Evolutionary conservation across 2,888 invertebrate species (phyloP), one percentile per base, ranked within the genome.

Genomic region (Yponomeuta evonymella): DNA sequence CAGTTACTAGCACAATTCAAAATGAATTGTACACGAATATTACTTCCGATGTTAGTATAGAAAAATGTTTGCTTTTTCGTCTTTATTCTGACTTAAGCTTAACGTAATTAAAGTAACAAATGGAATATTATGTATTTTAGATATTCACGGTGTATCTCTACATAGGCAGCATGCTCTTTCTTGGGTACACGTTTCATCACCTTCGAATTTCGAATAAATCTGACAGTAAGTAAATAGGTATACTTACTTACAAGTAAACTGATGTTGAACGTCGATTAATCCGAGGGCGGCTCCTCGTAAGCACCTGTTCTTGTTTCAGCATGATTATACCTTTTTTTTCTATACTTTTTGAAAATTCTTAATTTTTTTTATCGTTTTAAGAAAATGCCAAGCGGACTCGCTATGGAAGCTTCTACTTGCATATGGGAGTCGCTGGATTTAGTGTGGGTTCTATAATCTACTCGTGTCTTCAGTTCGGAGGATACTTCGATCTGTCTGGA

Each of bases 111-210:
- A 36, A 67, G 29, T 33, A 33, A 33, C n/a, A 23, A 64, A 29
- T n/a, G 3, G 63, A 63, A 43, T 33, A 33, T 43, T 43, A 43
- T 58, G 51, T 58, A 58, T 84, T 87, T 75, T 85, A 96, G 93
- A 93, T 94, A 23, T 96, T 95, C 82, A 95, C 96, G 79, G 92
- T 96, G 79, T 96, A 96, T 81, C 92, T 96, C 71, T 96, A 96
- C 82, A 86, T 94, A 73, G 94, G 94, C 70, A 95, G 95, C 78
- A 95, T 96, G 93, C 76, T 93, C 15, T 96, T 96, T 81, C 91
- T 96, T 72, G 92, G 94, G 70, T 95, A 95, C 83, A 95, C 95
- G 76, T 96, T 95, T 83, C 93, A 93, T 75, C 93, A 94, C 74
- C 90, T 94, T 72, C 86, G 90, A 66, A 83, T 87, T 74, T 86